Percentiles rank a stretch among this genome's conserved stretches.
Conservation (phyloP, 1,140 invertebrate genomes). For the Patella vulgata region DNA sequence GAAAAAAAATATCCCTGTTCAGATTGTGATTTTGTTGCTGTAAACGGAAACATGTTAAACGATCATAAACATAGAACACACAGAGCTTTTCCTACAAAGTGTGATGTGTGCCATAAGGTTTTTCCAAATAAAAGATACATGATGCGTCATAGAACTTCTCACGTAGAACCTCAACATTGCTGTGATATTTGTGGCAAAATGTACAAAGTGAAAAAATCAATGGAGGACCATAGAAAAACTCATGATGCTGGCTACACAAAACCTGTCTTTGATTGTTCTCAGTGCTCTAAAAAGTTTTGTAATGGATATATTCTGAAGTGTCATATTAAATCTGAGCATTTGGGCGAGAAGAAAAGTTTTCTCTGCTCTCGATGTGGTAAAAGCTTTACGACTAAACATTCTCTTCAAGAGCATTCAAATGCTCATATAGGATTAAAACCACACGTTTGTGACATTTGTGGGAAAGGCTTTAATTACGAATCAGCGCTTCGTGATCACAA, state of each 20-base stretch:
- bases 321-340: constrained; percentile 47
- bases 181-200: constrained; percentile 53
- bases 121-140: constrained; percentile 41
- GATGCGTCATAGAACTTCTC: constrained; percentile 39
- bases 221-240: constrained; percentile 42
- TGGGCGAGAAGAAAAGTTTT: constrained; percentile 41
- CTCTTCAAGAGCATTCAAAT: constrained; percentile 48
- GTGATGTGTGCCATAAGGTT: constrained; percentile 47
- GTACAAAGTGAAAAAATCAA: constrained; percentile 45
- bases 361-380: constrained; percentile 56
- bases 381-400: constrained; percentile 53
- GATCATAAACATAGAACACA: constrained; percentile 36
- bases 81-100: constrained; percentile 26
- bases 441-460: constrained; percentile 51
- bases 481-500: constrained; percentile 51
- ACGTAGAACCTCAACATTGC: constrained; percentile 31
- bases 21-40: constrained; percentile 35
- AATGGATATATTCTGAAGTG: constrained; percentile 38
- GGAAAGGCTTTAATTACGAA: constrained; percentile 52
- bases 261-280: constrained; percentile 35
- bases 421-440: constrained; percentile 50
- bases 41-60: constrained; percentile 21
- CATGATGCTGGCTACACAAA: constrained; percentile 39
- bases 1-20: constrained; percentile 28
- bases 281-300: constrained; percentile 47